Evolutionary conservation across 2,888 invertebrate species (phyloP), one percentile per base, ranked within the genome.

Genomic region (Andrena marginata): DNA sequence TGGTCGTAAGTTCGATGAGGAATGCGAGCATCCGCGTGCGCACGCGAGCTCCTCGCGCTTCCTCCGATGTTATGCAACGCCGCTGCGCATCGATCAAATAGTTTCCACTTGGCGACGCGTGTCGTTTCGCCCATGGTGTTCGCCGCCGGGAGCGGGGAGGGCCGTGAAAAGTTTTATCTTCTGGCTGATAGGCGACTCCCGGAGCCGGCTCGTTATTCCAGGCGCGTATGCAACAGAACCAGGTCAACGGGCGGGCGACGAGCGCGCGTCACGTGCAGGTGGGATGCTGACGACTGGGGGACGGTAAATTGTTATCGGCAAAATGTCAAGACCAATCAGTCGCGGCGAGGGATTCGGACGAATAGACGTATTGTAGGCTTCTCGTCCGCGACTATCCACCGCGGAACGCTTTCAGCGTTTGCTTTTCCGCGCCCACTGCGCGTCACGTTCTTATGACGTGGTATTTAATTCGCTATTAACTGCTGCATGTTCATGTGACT

Each of bases 251-350:
- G 72, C 54, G 74, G 63, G 35, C 70, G 72, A 33, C 65, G 62
- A 76, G 77, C 59, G 65, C 77, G 63, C 71, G 72, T 65, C 62
- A 56, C 51, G 56, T 35, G 60, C 77, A 85, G 85, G 85, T 87
- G 85, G 20, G 70, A 85, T 77, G 77, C 74, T 54, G 83, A 76
- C 68, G 64, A 33, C 1, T n/a, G 49, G 62, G 33, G 64, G 29
- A 56, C 63, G 71, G 73, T 33, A 72, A 82, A 72, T 75, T 81
- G 85, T 87, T 89, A 89, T 88, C 87, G 84, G 81, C 31, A 70
- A 85, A 89, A 85, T 67, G 87, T 85, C 89, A 70, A 65, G 71
- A 60, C 71, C 78, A 68, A 87, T 85, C 84, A 78, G 69, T 83
- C 76, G 65, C 16, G 60, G 51, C 51, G 65, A 51, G 82, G 80